A percentile compares a stretch with the other conserved stretches of the same genome.
Conservation (phyloP, 2,797 vertebrate species). For the Cichlasoma orientale region DNA sequence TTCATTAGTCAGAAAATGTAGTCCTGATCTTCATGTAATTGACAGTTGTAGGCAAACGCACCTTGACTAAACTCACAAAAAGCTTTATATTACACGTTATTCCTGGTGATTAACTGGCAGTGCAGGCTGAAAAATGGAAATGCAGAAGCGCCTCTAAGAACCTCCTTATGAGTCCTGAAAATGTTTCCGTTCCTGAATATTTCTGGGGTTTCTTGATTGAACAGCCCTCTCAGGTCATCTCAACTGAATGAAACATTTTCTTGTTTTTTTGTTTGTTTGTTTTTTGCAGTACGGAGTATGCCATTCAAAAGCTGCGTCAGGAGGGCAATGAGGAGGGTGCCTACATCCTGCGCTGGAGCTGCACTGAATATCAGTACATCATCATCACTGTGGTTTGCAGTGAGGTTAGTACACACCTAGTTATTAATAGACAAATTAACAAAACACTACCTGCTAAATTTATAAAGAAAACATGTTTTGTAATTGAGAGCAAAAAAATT, state of each 20-base stretch:
- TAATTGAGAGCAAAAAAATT: neutral
- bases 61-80: too few relatives aligned
- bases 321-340: slow-evolving; percentile 93
- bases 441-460: neutral
- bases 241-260: neutral
- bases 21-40: too few relatives aligned
- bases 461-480: neutral
- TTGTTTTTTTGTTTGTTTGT: slow-evolving; percentile 4
- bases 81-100: too few relatives aligned
- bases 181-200: neutral
- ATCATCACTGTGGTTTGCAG: slow-evolving; percentile 95
- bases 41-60: too few relatives aligned
- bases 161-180: too few relatives aligned
- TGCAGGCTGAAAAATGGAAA: neutral
- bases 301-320: slow-evolving; percentile 90
- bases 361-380: slow-evolving; percentile 93
- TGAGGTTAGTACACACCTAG: slow-evolving; percentile 83
- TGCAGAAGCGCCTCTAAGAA: neutral
- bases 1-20: too few relatives aligned
- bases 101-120: neutral
- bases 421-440: neutral
- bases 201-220: neutral
- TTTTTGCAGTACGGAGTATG: slow-evolving; percentile 90
- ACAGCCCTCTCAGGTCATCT: neutral
- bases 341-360: slow-evolving; percentile 95